Evolutionary conservation across 2,888 invertebrate species (phyloP).

Genomic region (Cabera pusaria): DNA sequence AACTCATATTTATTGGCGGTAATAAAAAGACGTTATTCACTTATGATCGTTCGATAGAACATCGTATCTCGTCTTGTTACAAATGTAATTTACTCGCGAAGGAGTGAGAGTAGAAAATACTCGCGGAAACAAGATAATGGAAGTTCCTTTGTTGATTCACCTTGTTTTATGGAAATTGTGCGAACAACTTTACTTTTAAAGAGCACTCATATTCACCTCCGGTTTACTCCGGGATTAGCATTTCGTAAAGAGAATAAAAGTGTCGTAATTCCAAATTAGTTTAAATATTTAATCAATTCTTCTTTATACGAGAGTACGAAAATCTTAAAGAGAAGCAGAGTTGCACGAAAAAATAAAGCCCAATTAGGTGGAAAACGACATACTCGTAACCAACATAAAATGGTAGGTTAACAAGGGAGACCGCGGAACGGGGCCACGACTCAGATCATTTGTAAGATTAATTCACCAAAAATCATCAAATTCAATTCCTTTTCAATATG

Average conservation of each 20-base stretch:
- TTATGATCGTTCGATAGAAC: slow-evolving; percentile 39
- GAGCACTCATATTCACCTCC: slow-evolving; percentile 29
- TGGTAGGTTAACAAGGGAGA: slow-evolving; percentile 26
- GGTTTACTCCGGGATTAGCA: slow-evolving; percentile 16
- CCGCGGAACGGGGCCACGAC: slow-evolving; percentile 24
- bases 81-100: slow-evolving; percentile 49
- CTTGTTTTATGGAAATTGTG: slow-evolving; percentile 51
- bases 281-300: slow-evolving; percentile 8
- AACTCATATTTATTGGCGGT: slow-evolving; percentile 30
- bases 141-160: slow-evolving; percentile 47
- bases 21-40: slow-evolving; percentile 33
- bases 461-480: slow-evolving; percentile 47
- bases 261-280: slow-evolving; percentile 11
- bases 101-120: slow-evolving; percentile 47
- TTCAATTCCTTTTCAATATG: slow-evolving; percentile 64
- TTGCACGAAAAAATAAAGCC: too few relatives aligned
- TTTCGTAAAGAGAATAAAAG: slow-evolving; percentile 15
- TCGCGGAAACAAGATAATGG: slow-evolving; percentile 55
- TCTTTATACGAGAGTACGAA: too few relatives aligned
- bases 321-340: too few relatives aligned
- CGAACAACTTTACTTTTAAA: slow-evolving; percentile 35
- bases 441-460: slow-evolving; percentile 34
- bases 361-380: too few relatives aligned
- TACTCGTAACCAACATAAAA: slow-evolving; percentile 29
- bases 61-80: slow-evolving; percentile 46